Base-by-base conservation (phyloP, 2,113 vertebrate species). In the Tragelaphus buxtoni region DNA sequence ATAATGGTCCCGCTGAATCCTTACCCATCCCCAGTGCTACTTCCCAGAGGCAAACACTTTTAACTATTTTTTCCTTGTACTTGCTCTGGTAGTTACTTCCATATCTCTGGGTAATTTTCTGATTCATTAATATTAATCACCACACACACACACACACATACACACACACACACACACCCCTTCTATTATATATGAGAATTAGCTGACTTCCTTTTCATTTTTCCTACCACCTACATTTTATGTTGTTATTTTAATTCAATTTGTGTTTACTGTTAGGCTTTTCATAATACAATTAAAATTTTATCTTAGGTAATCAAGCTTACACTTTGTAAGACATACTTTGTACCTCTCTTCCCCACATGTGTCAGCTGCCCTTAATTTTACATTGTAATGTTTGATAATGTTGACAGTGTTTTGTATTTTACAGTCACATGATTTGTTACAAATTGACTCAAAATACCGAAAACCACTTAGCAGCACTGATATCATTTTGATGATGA, bases 81-180 rank as follows among this genome's bases (percentile, higher is more conserved):
- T 74, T 94, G 13, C 35, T 84, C 56, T 97, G 32, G 28, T 63
- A 95, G 45, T 90, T 88, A 53, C 30, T 76, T 79, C 60, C 30
- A 17, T 45, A 56, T 74, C 28, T 95, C 72, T 51, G 26, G 17
- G 35, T 95, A 63, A 60, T 87, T 97, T 95, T 39, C 93, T 22
- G 55, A 95, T 81, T 95, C 86, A 86, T 86, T 90, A 93, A 93
- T 61, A 92, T 83, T 58, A 85, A 63, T 82, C 20, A 74, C 26
- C 3, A 69, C 53, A 7, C 14, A 4, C 22, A 4, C 8, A 26
- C 9, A 61, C 53, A 55, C 18, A 56, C 55, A 56, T 14, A 51
- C 51, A 51, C 51, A 51, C 51, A 51, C 14, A 6, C 56, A 69
- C 63, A 65, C 7, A 65, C 17, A 69, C 5, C 6, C 12, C 49